Conservation (phyloP, 2,888 invertebrate genomes). For the Sphaeridia pumilis region DNA sequence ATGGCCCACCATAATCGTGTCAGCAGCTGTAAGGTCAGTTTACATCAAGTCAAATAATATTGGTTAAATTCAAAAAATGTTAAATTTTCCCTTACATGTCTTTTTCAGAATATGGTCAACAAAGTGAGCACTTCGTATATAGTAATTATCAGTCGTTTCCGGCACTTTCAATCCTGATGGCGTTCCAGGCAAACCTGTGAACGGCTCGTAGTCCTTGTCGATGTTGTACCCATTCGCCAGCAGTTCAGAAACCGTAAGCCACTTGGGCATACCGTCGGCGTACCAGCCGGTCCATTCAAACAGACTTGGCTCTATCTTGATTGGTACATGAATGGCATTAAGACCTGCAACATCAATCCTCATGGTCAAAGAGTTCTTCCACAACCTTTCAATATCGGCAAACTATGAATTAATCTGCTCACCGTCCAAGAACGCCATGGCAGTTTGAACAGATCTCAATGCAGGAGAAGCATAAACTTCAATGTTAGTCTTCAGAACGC, state of each 20-base stretch:
- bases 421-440: slow-evolving; percentile 45
- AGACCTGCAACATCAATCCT: too few relatives aligned
- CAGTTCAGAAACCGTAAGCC: slow-evolving; percentile 46
- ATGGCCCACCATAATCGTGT: slow-evolving; percentile 79
- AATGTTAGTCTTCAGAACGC: slow-evolving; percentile 35
- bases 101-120: slow-evolving; percentile 17
- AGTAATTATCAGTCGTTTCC: slow-evolving; percentile 57
- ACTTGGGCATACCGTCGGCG: slow-evolving; percentile 54
- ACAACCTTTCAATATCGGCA: too few relatives aligned
- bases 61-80: too few relatives aligned
- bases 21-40: too few relatives aligned
- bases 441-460: slow-evolving; percentile 80
- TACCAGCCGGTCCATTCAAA: slow-evolving; percentile 94
- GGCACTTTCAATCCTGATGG: slow-evolving; percentile 45
- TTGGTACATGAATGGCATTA: neutral
- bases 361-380: too few relatives aligned
- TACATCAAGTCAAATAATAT: too few relatives aligned
- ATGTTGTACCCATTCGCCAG: slow-evolving; percentile 62
- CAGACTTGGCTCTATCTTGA: slow-evolving; percentile 72
- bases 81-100: slow-evolving; percentile 12
- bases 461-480: slow-evolving; percentile 81
- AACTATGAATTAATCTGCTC: too few relatives aligned
- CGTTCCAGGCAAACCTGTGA: slow-evolving; percentile 40
- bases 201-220: slow-evolving; percentile 55
- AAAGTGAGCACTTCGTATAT: slow-evolving; percentile 38